Base-by-base conservation (phyloP, 2,888 invertebrate species). In the Mayetiola destructor region DNA sequence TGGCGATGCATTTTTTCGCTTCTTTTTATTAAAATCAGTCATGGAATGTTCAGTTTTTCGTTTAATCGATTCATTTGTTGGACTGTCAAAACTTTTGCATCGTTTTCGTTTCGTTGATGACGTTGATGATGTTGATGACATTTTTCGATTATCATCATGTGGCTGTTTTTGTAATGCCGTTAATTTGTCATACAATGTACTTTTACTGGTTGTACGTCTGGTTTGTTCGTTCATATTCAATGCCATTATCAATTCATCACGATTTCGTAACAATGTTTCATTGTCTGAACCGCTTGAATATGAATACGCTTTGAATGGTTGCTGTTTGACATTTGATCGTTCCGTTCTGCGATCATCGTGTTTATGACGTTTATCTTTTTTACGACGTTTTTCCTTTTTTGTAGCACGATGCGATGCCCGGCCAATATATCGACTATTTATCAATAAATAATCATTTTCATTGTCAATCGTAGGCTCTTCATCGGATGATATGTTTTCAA, bases 191-290 rank as follows among this genome's bases (percentile, higher is more conserved):
- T 12, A 53, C 4, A 53, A 32, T 18, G 53, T 53, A 29, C 48
- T 52, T 9, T 20, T 23, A n/a, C 23, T 52, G 3, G n/a, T 14
- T 10, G 48, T 3, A n/a, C 48, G 48, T 16, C 29, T 30, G 9
- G 53, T 12, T 18, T 29, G 30, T 53, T 30, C 53, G 10, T 30
- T 53, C 1, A 53, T 53, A 32, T 59, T 59, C 53, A 70, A 58
- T 1, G 70, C 70, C 18, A 66, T 60, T 1, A 67, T 64, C 37
- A 69, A 59, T 53, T 69, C 66, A 37, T 66, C 64, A 2, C 69
- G 62, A 60, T 65, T 69, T 14, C 69, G 55, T 5, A 63, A 61
- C 3, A 62, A 61, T 2, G 60, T 58, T 9, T 62, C 61, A 6
- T 64, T 57, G 2, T 60, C 62, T 9, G 62, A 60, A 27, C 58